phyloP scores from a whole-genome alignment of 2,113 vertebrate species.

The sheep (Ovis aries) region ARS-UI_Ramb_v3.0 NC_056056.1:114496501-114497000 shows the following conservation, averaged over 20 bases:
- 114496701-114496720: neutral
- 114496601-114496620: neutral
- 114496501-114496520: neutral
- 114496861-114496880: neutral
- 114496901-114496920: neutral
- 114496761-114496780: neutral
- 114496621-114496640: neutral
- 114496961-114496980: neutral
- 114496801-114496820: neutral
- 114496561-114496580: neutral
- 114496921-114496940: neutral
- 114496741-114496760: neutral
- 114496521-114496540: neutral
- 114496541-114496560: neutral
- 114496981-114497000: neutral
- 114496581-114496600: neutral
- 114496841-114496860: neutral
- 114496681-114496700: neutral
- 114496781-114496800: rapidly evolving
- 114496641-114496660: neutral
- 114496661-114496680: neutral
- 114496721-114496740: neutral
- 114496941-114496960: neutral
- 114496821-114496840: rapidly evolving
- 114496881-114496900: neutral